A percentile compares a stretch with the other conserved stretches of the same genome.
Conservation (phyloP, 2,113 vertebrate species). For the Anas platyrhynchos region DNA sequence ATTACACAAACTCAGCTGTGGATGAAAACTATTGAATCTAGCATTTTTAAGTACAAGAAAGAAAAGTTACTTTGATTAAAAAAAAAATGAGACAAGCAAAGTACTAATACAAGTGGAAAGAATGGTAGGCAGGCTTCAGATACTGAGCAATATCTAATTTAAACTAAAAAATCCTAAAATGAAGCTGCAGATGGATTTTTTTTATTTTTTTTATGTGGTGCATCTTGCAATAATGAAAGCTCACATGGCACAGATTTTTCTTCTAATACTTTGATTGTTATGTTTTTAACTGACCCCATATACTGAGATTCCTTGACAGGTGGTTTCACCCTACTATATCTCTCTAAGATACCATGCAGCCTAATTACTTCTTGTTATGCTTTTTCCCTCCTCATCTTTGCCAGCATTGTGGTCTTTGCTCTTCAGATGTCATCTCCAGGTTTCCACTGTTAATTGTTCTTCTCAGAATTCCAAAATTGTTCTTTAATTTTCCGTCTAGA, state of each 20-base stretch:
- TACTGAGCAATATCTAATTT: neutral
- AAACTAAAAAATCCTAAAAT: neutral
- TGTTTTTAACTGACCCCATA: neutral
- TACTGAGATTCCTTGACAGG: neutral
- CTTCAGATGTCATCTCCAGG: neutral
- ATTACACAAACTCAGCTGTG: neutral
- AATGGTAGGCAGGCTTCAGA: neutral
- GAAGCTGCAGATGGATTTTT: neutral
- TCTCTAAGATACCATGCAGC: neutral
- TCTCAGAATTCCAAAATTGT: neutral
- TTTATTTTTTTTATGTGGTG: neutral
- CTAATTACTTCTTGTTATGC: neutral
- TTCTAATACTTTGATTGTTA: neutral
- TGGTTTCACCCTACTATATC: neutral
- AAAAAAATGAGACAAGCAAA: neutral
- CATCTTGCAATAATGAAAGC: neutral
- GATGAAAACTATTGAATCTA: neutral
- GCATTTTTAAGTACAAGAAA: neutral
- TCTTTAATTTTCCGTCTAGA: neutral
- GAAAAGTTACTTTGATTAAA: neutral
- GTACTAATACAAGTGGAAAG: neutral
- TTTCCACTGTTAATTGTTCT: neutral
- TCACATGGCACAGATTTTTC: rapidly evolving
- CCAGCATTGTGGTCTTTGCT: neutral
- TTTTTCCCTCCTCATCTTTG: neutral